Conservation (phyloP, 2,888 invertebrate species). For the Stenoptilia bipunctidactyla region DNA sequence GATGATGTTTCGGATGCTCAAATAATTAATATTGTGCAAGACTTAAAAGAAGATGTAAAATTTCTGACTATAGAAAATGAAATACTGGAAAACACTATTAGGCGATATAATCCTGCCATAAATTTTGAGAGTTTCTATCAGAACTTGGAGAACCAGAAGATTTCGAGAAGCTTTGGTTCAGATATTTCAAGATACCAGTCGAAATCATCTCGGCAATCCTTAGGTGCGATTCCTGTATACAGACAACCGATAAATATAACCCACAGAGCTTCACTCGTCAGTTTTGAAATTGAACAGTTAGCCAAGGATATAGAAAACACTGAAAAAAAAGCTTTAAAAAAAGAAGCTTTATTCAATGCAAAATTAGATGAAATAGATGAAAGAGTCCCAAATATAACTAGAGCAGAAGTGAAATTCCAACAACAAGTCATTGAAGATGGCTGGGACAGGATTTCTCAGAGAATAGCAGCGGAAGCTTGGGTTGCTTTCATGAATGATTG, state of each 20-base stretch:
- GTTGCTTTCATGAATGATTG: constrained; percentile 73
- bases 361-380: constrained; percentile 69
- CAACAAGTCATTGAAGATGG: constrained; percentile 62
- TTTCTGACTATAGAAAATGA: constrained; percentile 61
- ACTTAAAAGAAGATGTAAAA: constrained; percentile 32
- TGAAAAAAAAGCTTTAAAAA: constrained; percentile 34
- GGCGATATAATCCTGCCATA: constrained; percentile 49
- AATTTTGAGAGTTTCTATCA: constrained; percentile 55
- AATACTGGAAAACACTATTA: constrained; percentile 56
- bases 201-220: constrained; percentile 40
- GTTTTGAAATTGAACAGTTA: constrained; percentile 60
- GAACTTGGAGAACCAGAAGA: constrained; percentile 37
- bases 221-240: too few species aligned
- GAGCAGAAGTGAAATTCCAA: constrained; percentile 58
- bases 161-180: constrained; percentile 25
- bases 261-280: constrained; percentile 61
- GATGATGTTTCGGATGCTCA: too few species aligned
- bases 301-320: constrained; percentile 32
- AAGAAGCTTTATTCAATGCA: constrained; percentile 52
- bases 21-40: too few species aligned
- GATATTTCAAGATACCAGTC: constrained; percentile 32
- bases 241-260: too few species aligned
- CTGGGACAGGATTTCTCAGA: constrained; percentile 70
- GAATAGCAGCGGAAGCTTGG: constrained; percentile 74
- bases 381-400: constrained; percentile 57